Base-by-base conservation (phyloP, 2,888 invertebrate genomes). In the Oeneis ivallda region DNA sequence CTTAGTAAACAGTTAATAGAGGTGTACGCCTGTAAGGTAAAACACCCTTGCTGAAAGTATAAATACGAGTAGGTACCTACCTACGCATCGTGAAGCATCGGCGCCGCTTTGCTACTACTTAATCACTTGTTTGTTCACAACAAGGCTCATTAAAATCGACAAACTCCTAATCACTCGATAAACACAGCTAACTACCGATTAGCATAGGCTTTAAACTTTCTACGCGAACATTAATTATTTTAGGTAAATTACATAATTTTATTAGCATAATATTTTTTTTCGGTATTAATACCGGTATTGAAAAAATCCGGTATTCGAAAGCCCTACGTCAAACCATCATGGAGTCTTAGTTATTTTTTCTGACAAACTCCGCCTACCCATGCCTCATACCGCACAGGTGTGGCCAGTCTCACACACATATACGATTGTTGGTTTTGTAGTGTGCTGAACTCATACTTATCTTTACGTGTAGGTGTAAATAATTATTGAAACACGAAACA, bases 91-190 rank as follows among this genome's bases (percentile, higher is more conserved):
- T n/a, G n/a, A n/a, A 64, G 73, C 74, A 78, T 79, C 79, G 76
- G 70, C 70, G 70, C 65, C 74, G 68, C 56, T 43, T 17, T 73
- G 69, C 56, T n/a, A n/a, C 37, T 5, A 37, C 37, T n/a, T 54
- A 32, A 88, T 84, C 75, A 82, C 75, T 83, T 86, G 82, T 87
- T 88, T 87, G 78, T 75, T 79, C 78, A 74, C 69, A 79, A 78
- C 60, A 79, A 70, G 74, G 69, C 74, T 71, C 73, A 72, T 74
- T 75, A 81, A 72, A 72, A 68, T 65, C 65, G 64, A 52, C 65
- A 67, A 69, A 72, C 66, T 72, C 70, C 70, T 76, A 79, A 84
- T 82, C 76, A 74, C 74, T 78, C 73, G 76, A 75, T 79, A 81
- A 81, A 81, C 74, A 79, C 68, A 68, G 41, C 26, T 63, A 26